phyloP scores from a whole-genome alignment of 2,797 vertebrate genomes.

The Ptychadena robeensis region DNA sequence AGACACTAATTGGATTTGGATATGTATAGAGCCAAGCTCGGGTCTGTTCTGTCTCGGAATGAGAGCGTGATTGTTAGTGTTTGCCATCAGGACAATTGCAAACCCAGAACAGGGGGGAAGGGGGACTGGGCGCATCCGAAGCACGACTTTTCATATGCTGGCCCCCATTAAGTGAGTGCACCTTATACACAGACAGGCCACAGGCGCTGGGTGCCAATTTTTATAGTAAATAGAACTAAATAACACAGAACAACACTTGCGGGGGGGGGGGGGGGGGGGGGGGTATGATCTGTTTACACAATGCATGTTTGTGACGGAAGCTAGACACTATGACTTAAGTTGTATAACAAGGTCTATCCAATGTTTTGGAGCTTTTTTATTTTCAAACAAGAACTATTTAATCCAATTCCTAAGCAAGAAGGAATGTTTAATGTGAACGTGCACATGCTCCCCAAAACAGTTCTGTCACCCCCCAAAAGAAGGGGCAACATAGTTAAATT shows the following conservation, averaged over 20 bases:
- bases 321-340: background rate
- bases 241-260: background rate
- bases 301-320: background rate
- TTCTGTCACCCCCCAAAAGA: no score
- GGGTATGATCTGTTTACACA: background rate
- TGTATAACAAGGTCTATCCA: background rate
- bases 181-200: background rate
- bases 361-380: background rate
- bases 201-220: constrained; percentile 9
- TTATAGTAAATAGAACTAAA: constrained; percentile 13
- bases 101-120: constrained; percentile 6
- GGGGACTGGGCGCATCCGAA: constrained; percentile 1
- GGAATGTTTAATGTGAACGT: no score
- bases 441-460: no score
- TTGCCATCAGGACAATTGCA: constrained; percentile 30
- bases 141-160: constrained; percentile 24
- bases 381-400: background rate
- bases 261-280: no score
- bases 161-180: background rate
- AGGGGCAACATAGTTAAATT: no score
- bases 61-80: constrained; percentile 51
- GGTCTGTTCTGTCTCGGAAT: constrained; percentile 56
- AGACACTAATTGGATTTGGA: constrained; percentile 62
- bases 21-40: constrained; percentile 43
- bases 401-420: no score